A percentile compares a stretch with the other conserved stretches of the same genome.
Evolutionary conservation across 2,888 invertebrate genomes (phyloP).

Genomic region (Temnothorax unifasciatus): DNA sequence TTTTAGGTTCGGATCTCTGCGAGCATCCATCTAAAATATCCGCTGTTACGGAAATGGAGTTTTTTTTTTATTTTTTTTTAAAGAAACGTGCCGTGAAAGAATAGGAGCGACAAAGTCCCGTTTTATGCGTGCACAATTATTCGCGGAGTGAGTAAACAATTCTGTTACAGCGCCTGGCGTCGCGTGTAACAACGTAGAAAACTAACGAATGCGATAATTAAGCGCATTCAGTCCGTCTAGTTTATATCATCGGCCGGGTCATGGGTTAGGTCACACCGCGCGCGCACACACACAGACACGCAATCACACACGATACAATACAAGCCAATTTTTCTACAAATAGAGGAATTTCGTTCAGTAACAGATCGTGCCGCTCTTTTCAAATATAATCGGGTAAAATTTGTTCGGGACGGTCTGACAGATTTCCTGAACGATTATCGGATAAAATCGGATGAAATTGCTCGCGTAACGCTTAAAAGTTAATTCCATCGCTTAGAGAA

Average conservation of each 20-base stretch:
- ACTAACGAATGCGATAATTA: slow-evolving; percentile 62
- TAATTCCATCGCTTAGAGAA: slow-evolving; percentile 24
- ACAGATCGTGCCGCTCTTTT: background rate
- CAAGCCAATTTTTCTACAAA: background rate
- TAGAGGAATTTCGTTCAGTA: background rate
- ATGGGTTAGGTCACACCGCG: background rate
- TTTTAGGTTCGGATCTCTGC: background rate
- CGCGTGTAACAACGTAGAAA: slow-evolving; percentile 30
- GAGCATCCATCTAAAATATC: background rate
- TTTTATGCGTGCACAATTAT: background rate
- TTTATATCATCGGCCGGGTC: slow-evolving; percentile 43
- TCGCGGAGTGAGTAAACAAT: slow-evolving; percentile 60
- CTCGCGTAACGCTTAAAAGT: background rate
- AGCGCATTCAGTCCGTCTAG: slow-evolving; percentile 52
- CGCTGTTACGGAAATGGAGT: background rate
- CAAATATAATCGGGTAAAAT: background rate
- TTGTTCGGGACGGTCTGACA: background rate
- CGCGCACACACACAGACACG: background rate
- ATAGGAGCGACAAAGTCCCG: background rate
- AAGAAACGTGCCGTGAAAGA: background rate
- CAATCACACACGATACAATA: slow-evolving; percentile 7
- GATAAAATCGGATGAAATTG: background rate
- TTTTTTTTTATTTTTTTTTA: background rate
- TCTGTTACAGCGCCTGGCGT: slow-evolving; percentile 52
- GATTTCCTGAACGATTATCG: background rate